Conservation (phyloP, 2,888 invertebrate genomes). For the Hemaris fuciformis region DNA sequence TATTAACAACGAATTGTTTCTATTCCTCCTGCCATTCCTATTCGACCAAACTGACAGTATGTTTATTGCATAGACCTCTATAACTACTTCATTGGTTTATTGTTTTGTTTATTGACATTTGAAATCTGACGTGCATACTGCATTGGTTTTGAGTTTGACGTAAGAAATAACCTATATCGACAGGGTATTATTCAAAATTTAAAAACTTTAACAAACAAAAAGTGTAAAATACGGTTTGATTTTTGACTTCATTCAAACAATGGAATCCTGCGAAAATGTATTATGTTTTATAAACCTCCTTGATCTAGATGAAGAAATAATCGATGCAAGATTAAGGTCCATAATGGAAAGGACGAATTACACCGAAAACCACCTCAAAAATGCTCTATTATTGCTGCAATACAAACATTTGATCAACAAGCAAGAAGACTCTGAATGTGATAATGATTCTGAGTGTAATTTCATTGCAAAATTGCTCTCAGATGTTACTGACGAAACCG, state of each 20-base stretch:
- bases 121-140: too few relatives aligned
- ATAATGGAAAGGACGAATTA: conserved; percentile 51
- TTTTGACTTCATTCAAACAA: conserved; percentile 12
- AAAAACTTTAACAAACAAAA: neutral
- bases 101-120: too few relatives aligned
- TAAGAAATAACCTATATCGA: neutral
- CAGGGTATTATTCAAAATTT: too few relatives aligned
- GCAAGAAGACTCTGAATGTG: conserved; percentile 63
- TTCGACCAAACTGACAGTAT: too few relatives aligned
- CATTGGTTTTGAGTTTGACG: too few relatives aligned
- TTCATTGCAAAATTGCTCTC: conserved; percentile 56
- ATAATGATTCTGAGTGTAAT: conserved; percentile 56
- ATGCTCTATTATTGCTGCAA: conserved; percentile 55
- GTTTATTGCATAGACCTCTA: too few relatives aligned
- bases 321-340: conserved; percentile 57
- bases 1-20: too few relatives aligned
- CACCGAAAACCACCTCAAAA: conserved; percentile 51
- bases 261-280: conserved; percentile 41
- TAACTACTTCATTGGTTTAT: too few relatives aligned
- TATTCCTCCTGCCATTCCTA: too few relatives aligned
- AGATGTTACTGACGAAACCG: conserved; percentile 41
- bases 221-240: neutral
- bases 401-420: conserved; percentile 68
- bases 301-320: conserved; percentile 67
- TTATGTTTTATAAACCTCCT: conserved; percentile 64